Base-by-base conservation (phyloP, 1,140 invertebrate species). In the Drosophila sturtevanti region DNA sequence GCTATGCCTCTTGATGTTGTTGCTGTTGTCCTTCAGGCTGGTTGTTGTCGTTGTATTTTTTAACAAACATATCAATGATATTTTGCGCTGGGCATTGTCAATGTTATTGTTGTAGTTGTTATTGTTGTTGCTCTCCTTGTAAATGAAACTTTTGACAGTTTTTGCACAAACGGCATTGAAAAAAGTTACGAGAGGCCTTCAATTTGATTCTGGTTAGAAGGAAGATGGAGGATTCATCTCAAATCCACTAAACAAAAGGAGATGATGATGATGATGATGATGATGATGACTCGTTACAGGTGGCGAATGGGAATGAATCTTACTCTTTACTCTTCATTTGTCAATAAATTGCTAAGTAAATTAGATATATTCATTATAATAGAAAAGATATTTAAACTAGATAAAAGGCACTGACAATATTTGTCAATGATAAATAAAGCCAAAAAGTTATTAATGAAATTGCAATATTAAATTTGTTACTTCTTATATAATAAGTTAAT, bases 21-120 rank as follows among this genome's bases (percentile, higher is more conserved):
- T 69, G 54, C 75, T 58, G 65, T 73, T 68, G 78, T 68, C 76
- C 61, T 69, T 77, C 41, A 48, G 41, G 9, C 41, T 48, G 2
- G 78, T 85, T 71, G 34, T 35, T 35, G 21, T 60, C 34, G 35
- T 22, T 35, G 82, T 86, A 79, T 86, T 86, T 86, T 86, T 86
- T 79, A 86, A 87, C 82, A 87, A 86, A 86, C 82, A 86, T 87
- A 86, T 87, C 81, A 86, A 81, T 86, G 82, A 87, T 87, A 81
- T 87, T 31, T 87, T 86, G 79, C 51, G 78, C 78, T 69, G 78
- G 72, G 72, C 77, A 75, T 79, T 79, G 71, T 74, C 77, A 63
- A 58, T 72, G 52, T 64, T 71, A 48, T 59, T 77, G 51, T 74
- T 70, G 61, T n/a, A 54, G 55, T 31, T 37, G 61, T 31, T 35